Percentiles rank a stretch among this genome's conserved stretches.
These are phyloP conservation scores for Dromaius novaehollandiae DNA, from an alignment of 2,113 vertebrate species.

Conservation along the genomic window DNA sequence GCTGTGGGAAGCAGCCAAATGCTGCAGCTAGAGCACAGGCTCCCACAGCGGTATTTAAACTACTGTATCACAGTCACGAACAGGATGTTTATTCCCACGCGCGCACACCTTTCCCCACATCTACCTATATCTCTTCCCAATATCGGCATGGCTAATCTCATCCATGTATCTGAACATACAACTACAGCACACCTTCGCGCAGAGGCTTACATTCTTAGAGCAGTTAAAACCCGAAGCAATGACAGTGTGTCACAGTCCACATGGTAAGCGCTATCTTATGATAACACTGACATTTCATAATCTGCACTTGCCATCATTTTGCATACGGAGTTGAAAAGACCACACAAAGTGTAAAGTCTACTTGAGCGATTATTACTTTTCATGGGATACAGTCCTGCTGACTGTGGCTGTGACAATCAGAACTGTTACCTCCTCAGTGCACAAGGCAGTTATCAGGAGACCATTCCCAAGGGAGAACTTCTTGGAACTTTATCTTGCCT, in stretches of 20 bases:
- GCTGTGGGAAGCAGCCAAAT: constrained; percentile 14
- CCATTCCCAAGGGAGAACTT: not conserved
- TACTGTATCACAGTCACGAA: not conserved
- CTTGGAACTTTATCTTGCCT: too few species aligned
- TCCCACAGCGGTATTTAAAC: not conserved
- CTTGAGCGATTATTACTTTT: not conserved
- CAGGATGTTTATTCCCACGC: constrained; percentile 5
- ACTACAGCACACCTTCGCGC: not conserved
- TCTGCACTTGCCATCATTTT: not conserved
- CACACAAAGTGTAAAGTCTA: not conserved
- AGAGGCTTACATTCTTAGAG: not conserved
- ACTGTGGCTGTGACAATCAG: too few species aligned
- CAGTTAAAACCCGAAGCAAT: not conserved
- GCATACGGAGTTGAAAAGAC: not conserved
- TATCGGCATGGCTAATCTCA: not conserved
- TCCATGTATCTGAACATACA: not conserved
- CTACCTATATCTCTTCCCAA: not conserved
- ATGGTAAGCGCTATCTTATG: not conserved
- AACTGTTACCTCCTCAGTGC: not conserved
- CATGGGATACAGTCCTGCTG: too few species aligned
- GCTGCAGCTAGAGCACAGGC: not conserved
- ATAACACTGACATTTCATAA: constrained; percentile 25
- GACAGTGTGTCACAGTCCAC: not conserved
- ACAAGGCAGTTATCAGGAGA: not conserved
- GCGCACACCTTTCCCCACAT: not conserved